Evolutionary conservation across 1,140 invertebrate species (phyloP).

Genomic region (Anthonomus grandis): DNA sequence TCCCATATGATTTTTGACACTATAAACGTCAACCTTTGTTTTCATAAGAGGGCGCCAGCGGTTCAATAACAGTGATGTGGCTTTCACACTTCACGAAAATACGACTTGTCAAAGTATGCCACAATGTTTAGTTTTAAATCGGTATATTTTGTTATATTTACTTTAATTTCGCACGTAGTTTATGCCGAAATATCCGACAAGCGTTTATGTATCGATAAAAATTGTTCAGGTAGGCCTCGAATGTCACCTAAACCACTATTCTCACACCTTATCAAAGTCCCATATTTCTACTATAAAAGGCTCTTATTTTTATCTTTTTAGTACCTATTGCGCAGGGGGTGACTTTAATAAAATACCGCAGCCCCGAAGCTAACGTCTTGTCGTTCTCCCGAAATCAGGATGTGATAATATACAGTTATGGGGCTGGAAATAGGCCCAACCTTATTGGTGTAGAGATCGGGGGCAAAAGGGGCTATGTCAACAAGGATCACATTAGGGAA

Average conservation of each 20-base stretch:
- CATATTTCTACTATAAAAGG: too few relatives aligned
- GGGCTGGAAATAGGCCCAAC: conserved; percentile 60
- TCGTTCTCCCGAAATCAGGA: conserved; percentile 61
- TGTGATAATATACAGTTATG: conserved; percentile 68
- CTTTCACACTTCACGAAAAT: conserved; percentile 11
- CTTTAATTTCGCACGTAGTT: conserved; percentile 35
- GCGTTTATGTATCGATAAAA: conserved; percentile 58
- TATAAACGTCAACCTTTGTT: conserved; percentile 1
- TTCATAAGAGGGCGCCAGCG: conserved; percentile 7
- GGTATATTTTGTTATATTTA: conserved; percentile 48
- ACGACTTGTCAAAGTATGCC: conserved; percentile 21
- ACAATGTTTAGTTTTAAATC: conserved; percentile 51
- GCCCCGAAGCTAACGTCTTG: conserved; percentile 58
- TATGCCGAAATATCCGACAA: conserved; percentile 55
- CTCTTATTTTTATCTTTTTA: conserved; percentile 49
- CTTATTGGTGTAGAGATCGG: conserved; percentile 72
- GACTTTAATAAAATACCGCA: conserved; percentile 57
- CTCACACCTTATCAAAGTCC: not conserved
- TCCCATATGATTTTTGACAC: conserved; percentile 20
- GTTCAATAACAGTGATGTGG: conserved; percentile 23
- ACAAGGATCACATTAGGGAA: conserved; percentile 53
- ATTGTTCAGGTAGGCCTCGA: conserved; percentile 57
- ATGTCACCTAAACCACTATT: not conserved
- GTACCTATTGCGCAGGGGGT: conserved; percentile 63
- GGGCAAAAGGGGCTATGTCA: conserved; percentile 67